Conservation (phyloP, 1,140 invertebrate genomes). For the Philotrypesis tridentata region DNA sequence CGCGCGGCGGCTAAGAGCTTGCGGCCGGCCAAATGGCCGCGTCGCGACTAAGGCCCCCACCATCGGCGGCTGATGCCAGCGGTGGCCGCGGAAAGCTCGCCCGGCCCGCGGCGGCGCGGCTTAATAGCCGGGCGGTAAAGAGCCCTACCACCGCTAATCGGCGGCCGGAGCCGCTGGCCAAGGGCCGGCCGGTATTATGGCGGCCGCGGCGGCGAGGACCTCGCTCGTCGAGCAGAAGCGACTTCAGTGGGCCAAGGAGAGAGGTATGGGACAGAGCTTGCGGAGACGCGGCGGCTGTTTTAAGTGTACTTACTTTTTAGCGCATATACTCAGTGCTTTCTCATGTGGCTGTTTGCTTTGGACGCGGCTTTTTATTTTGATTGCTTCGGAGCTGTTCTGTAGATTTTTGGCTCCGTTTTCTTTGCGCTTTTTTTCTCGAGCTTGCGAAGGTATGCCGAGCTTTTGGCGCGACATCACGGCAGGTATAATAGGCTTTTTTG, state of each 20-base stretch:
- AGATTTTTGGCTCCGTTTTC: neutral
- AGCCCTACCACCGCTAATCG: neutral
- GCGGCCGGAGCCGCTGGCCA: neutral
- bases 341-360: neutral
- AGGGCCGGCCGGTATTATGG: neutral
- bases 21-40: neutral
- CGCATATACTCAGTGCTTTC: no score
- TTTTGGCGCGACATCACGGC: slow-evolving; percentile 26
- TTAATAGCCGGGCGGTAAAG: neutral
- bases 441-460: slow-evolving; percentile 3
- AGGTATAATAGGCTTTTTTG: slow-evolving; percentile 40
- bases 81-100: no score
- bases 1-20: neutral
- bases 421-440: neutral
- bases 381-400: no score
- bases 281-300: no score
- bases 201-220: slow-evolving; percentile 64
- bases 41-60: neutral
- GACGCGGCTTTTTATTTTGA: neutral
- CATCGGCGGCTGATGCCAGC: neutral
- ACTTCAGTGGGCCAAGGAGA: slow-evolving; percentile 84
- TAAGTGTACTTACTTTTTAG: no score
- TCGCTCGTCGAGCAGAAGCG: slow-evolving; percentile 83
- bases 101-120: no score
- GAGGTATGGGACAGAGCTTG: slow-evolving; percentile 73